These are phyloP conservation scores for Protomyctophum bolini DNA, from an alignment of 2,113 vertebrate genomes.

Conservation along the genomic window DNA sequence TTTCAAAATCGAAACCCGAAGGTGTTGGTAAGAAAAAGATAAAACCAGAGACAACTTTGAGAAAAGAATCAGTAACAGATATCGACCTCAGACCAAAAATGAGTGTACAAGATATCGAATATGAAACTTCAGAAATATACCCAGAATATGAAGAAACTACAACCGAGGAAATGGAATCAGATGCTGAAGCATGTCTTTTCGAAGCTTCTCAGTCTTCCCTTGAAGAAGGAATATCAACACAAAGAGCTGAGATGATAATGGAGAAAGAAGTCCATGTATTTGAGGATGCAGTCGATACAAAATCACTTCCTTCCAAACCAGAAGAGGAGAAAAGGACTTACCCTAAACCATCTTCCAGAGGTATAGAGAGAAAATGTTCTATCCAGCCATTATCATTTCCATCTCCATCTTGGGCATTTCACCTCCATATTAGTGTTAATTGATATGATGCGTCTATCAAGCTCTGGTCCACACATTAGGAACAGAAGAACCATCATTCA, in stretches of 20 bases:
- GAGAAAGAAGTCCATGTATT: slow-evolving; percentile 15
- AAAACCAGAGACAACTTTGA: not conserved
- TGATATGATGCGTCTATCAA: no score
- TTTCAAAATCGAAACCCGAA: not conserved
- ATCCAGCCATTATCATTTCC: slow-evolving; percentile 17
- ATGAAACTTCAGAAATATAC: not conserved
- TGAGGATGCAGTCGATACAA: not conserved
- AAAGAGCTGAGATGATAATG: not conserved
- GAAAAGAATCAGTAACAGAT: slow-evolving; percentile 46
- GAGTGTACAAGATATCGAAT: not conserved
- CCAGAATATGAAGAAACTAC: not conserved
- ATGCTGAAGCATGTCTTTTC: not conserved
- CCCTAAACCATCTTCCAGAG: slow-evolving; percentile 39
- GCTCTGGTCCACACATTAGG: not conserved
- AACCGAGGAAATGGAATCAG: not conserved
- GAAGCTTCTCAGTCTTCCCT: not conserved
- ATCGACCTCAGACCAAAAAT: slow-evolving; percentile 8
- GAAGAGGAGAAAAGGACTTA: slow-evolving; percentile 34
- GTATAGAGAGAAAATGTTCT: slow-evolving; percentile 46
- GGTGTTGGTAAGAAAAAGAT: not conserved
- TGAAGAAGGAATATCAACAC: not conserved
- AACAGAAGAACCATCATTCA: not conserved
- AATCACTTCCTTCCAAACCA: slow-evolving; percentile 6
- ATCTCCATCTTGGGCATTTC: not conserved
- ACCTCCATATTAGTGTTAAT: not conserved